phyloP scores from a whole-genome alignment of 2,797 vertebrate species.

The Ctenochaetus hawaiiensis region DNA sequence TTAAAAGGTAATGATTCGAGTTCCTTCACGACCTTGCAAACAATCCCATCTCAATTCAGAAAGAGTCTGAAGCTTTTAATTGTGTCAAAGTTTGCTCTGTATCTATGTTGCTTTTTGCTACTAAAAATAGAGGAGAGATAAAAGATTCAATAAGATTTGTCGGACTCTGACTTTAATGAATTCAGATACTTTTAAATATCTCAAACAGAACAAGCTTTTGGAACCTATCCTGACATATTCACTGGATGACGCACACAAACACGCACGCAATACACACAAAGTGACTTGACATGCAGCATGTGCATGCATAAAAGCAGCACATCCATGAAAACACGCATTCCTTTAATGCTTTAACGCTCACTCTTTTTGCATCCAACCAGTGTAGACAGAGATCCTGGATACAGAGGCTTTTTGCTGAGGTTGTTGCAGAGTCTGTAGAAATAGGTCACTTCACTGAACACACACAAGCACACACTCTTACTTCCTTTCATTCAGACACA shows the following conservation, averaged over 20 bases:
- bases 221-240: conserved; percentile 10
- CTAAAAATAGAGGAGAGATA: not conserved
- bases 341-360: conserved; percentile 46
- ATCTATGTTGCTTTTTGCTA: not conserved
- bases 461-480: conserved; percentile 26
- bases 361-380: conserved; percentile 50
- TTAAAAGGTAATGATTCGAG: not conserved
- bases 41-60: not conserved
- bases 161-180: conserved; percentile 27
- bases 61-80: not conserved
- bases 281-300: conserved; percentile 21
- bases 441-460: conserved; percentile 77
- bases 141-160: conserved; percentile 28
- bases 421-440: conserved; percentile 78
- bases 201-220: conserved; percentile 13
- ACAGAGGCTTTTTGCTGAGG: conserved; percentile 74
- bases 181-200: conserved; percentile 31
- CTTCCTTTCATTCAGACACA: conserved; percentile 42
- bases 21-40: conserved; percentile 2
- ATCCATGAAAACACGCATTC: conserved; percentile 52
- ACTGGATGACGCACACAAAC: not conserved
- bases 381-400: conserved; percentile 55
- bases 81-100: conserved; percentile 7
- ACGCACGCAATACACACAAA: conserved; percentile 14
- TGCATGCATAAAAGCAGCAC: conserved; percentile 49